Conservation (phyloP, 2,797 vertebrate species). For the Hirundo rustica region DNA sequence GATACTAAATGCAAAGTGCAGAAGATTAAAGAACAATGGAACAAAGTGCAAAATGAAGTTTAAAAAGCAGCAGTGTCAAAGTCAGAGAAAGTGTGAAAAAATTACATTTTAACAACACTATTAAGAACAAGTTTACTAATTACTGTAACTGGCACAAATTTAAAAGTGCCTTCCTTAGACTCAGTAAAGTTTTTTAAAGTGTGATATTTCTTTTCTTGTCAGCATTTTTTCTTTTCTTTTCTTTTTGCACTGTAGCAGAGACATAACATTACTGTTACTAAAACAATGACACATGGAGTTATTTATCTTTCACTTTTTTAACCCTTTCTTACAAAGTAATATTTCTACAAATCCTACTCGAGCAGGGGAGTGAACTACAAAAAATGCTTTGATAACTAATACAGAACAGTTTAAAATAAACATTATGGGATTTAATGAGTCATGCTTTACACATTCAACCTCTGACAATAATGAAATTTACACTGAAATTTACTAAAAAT, state of each 20-base stretch:
- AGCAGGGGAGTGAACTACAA: neutral
- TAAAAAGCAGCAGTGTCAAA: conserved; percentile 82
- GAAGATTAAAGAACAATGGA: conserved; percentile 95
- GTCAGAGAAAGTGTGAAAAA: conserved; percentile 81
- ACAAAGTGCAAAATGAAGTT: conserved; percentile 88
- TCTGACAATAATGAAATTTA: conserved; percentile 31
- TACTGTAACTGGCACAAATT: conserved; percentile 75
- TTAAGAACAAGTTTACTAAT: conserved; percentile 82
- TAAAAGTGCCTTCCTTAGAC: conserved; percentile 71
- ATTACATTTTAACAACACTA: conserved; percentile 76
- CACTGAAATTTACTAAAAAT: neutral
- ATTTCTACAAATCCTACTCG: neutral
- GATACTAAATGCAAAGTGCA: conserved; percentile 90
- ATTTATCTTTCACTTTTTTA: conserved; percentile 49
- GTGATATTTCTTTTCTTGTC: conserved; percentile 46
- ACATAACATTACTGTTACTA: conserved; percentile 27
- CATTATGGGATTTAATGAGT: neutral
- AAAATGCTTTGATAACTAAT: conserved; percentile 10
- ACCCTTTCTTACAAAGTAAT: conserved; percentile 19
- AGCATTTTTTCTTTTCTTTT: conserved; percentile 37
- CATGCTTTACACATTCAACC: neutral
- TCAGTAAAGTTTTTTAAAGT: conserved; percentile 69
- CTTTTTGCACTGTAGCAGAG: conserved; percentile 20
- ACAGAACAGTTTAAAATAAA: conserved; percentile 19
- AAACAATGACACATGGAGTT: conserved; percentile 44